Conservation (phyloP, 2,113 vertebrate species). For the Pangasianodon hypophthalmus region DNA sequence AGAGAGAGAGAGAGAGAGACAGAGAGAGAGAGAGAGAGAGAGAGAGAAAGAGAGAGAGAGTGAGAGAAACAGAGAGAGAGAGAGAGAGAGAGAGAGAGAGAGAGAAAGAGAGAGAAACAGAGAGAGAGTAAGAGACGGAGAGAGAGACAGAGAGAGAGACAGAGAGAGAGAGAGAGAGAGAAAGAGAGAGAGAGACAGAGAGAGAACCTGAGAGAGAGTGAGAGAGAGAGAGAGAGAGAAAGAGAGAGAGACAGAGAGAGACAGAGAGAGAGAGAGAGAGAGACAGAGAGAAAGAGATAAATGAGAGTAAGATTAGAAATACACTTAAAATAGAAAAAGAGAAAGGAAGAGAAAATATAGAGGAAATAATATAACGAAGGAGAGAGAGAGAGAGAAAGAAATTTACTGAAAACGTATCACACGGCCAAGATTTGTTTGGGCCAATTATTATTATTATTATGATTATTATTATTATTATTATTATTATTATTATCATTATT, state of each 20-base stretch:
- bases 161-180: background rate
- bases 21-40: background rate
- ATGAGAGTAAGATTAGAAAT: no score
- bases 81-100: background rate
- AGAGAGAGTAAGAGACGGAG: background rate
- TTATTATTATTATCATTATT: no score
- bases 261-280: background rate
- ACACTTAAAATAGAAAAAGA: background rate
- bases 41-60: background rate
- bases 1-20: background rate
- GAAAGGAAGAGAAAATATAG: background rate
- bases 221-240: background rate
- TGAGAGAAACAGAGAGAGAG: background rate
- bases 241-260: background rate
- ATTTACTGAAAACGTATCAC: no score
- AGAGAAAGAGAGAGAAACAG: background rate
- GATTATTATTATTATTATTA: no score
- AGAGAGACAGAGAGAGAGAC: background rate
- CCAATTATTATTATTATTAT: no score
- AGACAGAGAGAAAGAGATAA: no score
- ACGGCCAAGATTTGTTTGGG: no score
- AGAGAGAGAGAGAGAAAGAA: background rate
- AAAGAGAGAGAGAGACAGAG: background rate
- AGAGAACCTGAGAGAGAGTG: no score
- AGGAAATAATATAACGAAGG: background rate